A percentile compares a stretch with the other conserved stretches of the same genome.
Evolutionary conservation across 2,888 invertebrate genomes (phyloP).

Genomic region (Catocala sponsa): DNA sequence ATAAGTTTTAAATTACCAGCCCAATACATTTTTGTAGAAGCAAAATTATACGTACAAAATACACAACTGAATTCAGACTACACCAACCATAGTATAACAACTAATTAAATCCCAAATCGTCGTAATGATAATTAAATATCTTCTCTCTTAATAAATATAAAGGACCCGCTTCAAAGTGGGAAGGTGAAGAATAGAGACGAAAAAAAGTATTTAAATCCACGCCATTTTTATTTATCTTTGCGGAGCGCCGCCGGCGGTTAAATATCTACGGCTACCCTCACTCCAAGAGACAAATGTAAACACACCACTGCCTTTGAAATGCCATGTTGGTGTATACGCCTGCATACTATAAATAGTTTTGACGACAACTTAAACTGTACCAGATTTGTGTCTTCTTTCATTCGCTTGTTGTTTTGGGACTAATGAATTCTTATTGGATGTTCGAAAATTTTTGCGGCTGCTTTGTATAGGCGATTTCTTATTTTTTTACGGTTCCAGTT

Average conservation of each 20-base stretch:
- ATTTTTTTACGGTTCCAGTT: too few relatives aligned
- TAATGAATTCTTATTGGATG: slow-evolving; percentile 1
- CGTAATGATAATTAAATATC: slow-evolving; percentile 50
- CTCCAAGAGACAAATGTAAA: slow-evolving; percentile 80
- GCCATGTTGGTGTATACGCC: slow-evolving; percentile 60
- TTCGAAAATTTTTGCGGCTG: not conserved
- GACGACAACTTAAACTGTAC: slow-evolving; percentile 54
- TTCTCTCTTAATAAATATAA: slow-evolving; percentile 53
- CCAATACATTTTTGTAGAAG: slow-evolving; percentile 1
- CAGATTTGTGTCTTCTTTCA: slow-evolving; percentile 32
- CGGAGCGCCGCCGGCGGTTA: slow-evolving; percentile 77
- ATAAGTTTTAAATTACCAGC: too few relatives aligned
- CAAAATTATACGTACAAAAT: slow-evolving; percentile 5
- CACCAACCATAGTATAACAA: slow-evolving; percentile 17
- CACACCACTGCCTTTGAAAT: slow-evolving; percentile 79
- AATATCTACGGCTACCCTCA: slow-evolving; percentile 77
- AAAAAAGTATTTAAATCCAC: slow-evolving; percentile 82
- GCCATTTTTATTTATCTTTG: slow-evolving; percentile 81
- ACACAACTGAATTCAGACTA: slow-evolving; percentile 7
- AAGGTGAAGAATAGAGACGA: slow-evolving; percentile 68
- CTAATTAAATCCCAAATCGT: slow-evolving; percentile 36
- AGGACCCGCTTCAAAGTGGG: slow-evolving; percentile 56
- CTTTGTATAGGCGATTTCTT: not conserved
- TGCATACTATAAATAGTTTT: slow-evolving; percentile 63
- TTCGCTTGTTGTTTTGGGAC: slow-evolving; percentile 15